These are phyloP conservation scores for Zosterops japonicus DNA, from an alignment of 2,113 vertebrate species.

Conservation along the genomic window DNA sequence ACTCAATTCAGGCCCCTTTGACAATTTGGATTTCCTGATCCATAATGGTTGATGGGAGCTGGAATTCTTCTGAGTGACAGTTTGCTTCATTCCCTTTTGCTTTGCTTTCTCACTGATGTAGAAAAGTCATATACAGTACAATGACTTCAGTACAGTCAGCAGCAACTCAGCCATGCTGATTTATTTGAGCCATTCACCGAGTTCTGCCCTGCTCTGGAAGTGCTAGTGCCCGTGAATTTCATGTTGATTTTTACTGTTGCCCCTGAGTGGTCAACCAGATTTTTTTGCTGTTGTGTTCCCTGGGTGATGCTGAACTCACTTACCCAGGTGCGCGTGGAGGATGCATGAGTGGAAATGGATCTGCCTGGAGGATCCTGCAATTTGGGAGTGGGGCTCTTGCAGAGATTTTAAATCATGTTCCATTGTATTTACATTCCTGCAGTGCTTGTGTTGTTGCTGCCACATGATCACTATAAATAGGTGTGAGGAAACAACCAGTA, in stretches of 20 bases:
- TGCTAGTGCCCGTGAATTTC: not conserved
- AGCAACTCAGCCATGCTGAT: conserved; percentile 30
- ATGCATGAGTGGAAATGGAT: not conserved
- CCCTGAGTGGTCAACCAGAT: not conserved
- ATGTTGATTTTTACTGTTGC: conserved; percentile 37
- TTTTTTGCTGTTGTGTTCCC: not conserved
- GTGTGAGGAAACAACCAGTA: not conserved
- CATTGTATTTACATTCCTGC: not conserved
- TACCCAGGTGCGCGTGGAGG: not conserved
- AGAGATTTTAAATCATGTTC: not conserved
- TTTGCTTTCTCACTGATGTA: conserved; percentile 48
- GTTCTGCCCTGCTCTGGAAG: not conserved
- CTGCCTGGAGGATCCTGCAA: not conserved
- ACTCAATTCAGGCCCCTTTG: not conserved
- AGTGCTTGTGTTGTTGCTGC: not conserved
- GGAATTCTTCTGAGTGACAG: conserved; percentile 39
- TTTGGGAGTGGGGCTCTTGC: not conserved
- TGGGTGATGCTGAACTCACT: not conserved
- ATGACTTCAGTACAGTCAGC: conserved; percentile 46
- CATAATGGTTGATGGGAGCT: conserved; percentile 20
- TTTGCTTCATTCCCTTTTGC: conserved; percentile 42
- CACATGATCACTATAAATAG: not conserved
- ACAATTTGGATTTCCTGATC: conserved; percentile 19
- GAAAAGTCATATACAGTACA: conserved; percentile 51
- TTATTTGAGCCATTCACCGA: conserved; percentile 1